phyloP scores from a whole-genome alignment of 2,113 vertebrate species.

The Gymnocephalus cernua region DNA sequence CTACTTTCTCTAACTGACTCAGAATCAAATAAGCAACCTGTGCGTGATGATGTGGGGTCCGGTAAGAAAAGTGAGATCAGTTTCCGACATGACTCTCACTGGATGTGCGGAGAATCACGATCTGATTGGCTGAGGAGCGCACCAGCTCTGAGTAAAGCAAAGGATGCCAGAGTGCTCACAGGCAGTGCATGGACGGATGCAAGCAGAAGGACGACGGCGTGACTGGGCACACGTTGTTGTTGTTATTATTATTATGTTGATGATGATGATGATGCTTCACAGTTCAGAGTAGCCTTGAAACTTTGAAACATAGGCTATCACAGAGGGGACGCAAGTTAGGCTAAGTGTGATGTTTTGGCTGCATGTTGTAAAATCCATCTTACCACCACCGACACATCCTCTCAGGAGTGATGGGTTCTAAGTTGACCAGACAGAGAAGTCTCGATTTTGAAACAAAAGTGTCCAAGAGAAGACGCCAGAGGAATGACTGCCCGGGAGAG shows the following conservation, averaged over 20 bases:
- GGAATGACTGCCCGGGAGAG: constrained; percentile 54
- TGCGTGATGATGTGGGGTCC: constrained; percentile 9
- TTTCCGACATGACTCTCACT: constrained; percentile 41
- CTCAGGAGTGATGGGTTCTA: constrained; percentile 85
- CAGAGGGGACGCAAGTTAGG: constrained; percentile 19
- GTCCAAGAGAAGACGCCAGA: constrained; percentile 64
- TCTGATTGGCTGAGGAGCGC: constrained; percentile 81
- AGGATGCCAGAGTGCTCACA: constrained; percentile 60
- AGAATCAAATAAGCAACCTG: constrained; percentile 4
- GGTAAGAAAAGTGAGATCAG: constrained; percentile 7
- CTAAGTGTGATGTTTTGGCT: constrained; percentile 65
- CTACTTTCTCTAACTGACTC: constrained; percentile 1
- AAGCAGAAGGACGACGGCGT: constrained; percentile 22
- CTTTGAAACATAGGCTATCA: constrained; percentile 37
- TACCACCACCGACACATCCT: constrained; percentile 46
- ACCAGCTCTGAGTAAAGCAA: constrained; percentile 63
- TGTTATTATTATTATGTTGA: not conserved
- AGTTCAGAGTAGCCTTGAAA: constrained; percentile 36
- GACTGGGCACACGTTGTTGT: not conserved
- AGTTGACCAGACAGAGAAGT: constrained; percentile 88
- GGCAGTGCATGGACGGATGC: constrained; percentile 63
- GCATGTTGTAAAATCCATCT: constrained; percentile 36
- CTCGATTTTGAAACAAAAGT: constrained; percentile 81
- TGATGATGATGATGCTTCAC: not conserved
- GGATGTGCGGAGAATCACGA: constrained; percentile 30